phyloP scores from a whole-genome alignment of 2,797 vertebrate genomes.

The Melanotaenia trifasciata region DNA sequence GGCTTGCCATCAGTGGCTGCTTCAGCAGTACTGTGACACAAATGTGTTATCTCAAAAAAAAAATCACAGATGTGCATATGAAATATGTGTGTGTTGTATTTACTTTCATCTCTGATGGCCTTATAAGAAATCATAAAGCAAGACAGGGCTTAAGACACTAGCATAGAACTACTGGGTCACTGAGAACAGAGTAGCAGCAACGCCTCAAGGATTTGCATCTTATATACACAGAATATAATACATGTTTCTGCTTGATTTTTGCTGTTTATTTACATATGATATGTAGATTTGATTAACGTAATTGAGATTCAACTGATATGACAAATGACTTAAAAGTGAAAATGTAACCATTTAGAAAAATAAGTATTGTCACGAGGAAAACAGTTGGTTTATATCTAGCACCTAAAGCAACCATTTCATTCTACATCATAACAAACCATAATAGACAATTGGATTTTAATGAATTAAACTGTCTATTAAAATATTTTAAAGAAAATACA shows the following conservation, averaged over 20 bases:
- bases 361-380: constrained; percentile 64
- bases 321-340: constrained; percentile 62
- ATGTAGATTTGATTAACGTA: constrained; percentile 45
- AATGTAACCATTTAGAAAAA: constrained; percentile 69
- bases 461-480: constrained; percentile 24
- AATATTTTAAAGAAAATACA: constrained; percentile 37
- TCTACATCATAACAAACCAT: constrained; percentile 30
- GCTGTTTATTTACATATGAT: constrained; percentile 71
- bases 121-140: constrained; percentile 41
- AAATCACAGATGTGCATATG: neutral
- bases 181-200: constrained; percentile 45
- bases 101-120: constrained; percentile 31
- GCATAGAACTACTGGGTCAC: constrained; percentile 52
- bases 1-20: neutral
- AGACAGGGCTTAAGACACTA: constrained; percentile 53
- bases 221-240: constrained; percentile 73
- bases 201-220: constrained; percentile 46
- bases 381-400: constrained; percentile 53
- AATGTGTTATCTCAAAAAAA: constrained; percentile 17
- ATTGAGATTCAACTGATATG: constrained; percentile 41
- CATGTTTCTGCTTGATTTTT: constrained; percentile 69
- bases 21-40: constrained; percentile 5
- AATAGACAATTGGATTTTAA: constrained; percentile 29
- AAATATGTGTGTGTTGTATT: constrained; percentile 32
- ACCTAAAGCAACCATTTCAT: constrained; percentile 52